Evolutionary conservation across 2,113 vertebrate genomes (phyloP).

Genomic region (Chelonoidis abingdonii): DNA sequence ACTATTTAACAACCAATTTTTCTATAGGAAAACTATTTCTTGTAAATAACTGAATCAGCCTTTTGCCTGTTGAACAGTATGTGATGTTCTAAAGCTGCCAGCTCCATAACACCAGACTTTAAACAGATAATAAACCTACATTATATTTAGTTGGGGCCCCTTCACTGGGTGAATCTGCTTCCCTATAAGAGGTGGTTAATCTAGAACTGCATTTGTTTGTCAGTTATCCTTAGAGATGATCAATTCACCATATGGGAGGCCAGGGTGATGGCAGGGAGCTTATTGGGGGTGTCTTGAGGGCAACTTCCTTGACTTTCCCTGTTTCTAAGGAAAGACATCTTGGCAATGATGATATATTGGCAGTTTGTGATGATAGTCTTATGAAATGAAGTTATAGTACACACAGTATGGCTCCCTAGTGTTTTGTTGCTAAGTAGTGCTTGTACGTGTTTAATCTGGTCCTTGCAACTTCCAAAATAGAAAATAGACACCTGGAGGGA

Average conservation of each 20-base stretch:
- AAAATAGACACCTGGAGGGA: constrained; percentile 76
- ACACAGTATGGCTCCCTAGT: constrained; percentile 73
- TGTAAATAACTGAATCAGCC: neutral
- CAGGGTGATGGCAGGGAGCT: constrained; percentile 72
- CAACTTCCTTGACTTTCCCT: constrained; percentile 71
- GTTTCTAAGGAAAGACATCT: constrained; percentile 66
- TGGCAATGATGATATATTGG: constrained; percentile 73
- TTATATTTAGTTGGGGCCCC: neutral
- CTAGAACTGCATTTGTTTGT: constrained; percentile 47
- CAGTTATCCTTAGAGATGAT: constrained; percentile 37
- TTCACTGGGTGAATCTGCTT: neutral
- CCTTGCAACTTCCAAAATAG: constrained; percentile 74
- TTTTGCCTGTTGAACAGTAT: constrained; percentile 30
- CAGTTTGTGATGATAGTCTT: constrained; percentile 76
- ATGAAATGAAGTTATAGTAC: constrained; percentile 75
- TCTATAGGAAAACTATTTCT: neutral
- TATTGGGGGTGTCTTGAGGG: constrained; percentile 71
- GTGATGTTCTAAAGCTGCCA: constrained; percentile 9
- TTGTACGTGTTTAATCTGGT: constrained; percentile 74
- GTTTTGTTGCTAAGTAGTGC: constrained; percentile 75
- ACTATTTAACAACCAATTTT: neutral
- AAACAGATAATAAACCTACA: constrained; percentile 2
- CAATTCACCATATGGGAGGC: constrained; percentile 53
- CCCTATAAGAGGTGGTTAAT: constrained; percentile 21
- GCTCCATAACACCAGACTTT: neutral